These are phyloP conservation scores for Grallaria varia DNA, from an alignment of 2,113 vertebrate genomes.

Conservation along the genomic window DNA sequence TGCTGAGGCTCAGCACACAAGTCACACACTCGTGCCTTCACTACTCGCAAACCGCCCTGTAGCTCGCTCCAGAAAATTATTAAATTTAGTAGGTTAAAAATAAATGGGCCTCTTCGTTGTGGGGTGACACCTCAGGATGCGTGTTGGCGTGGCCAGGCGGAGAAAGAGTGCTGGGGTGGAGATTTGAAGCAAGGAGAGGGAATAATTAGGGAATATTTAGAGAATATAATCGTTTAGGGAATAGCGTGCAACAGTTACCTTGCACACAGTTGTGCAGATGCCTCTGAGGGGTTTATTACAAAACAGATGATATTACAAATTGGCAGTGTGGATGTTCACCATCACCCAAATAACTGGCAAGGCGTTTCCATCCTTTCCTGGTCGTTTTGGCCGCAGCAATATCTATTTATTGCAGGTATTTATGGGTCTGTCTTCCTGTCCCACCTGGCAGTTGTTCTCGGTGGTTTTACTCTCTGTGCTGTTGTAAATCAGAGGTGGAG, in stretches of 20 bases:
- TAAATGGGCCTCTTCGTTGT: fast-evolving
- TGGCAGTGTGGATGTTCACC: neutral
- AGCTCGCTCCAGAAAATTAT: slow-evolving; percentile 8
- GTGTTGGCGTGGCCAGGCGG: neutral
- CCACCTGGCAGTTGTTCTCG: neutral
- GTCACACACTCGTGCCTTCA: neutral
- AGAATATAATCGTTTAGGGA: slow-evolving; percentile 6
- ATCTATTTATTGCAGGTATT: neutral
- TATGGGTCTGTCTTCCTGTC: neutral
- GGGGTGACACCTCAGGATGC: neutral
- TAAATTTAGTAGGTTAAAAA: neutral
- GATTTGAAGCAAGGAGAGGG: neutral
- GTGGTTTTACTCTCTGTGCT: fast-evolving
- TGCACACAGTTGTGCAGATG: slow-evolving; percentile 43
- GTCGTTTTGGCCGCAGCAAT: neutral
- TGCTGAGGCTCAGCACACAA: neutral
- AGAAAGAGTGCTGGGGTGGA: neutral
- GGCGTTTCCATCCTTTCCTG: fast-evolving
- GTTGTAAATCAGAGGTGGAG: fast-evolving
- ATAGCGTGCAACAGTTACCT: slow-evolving; percentile 29
- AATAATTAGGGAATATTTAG: neutral
- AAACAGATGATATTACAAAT: neutral
- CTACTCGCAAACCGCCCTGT: neutral
- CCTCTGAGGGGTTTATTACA: neutral
- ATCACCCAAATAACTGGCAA: slow-evolving; percentile 14